Percentiles rank a stretch among this genome's conserved stretches.
These are phyloP conservation scores for Zygothrica quintamaculata DNA, from an alignment of 2,888 invertebrate genomes.

Conservation along the genomic window DNA sequence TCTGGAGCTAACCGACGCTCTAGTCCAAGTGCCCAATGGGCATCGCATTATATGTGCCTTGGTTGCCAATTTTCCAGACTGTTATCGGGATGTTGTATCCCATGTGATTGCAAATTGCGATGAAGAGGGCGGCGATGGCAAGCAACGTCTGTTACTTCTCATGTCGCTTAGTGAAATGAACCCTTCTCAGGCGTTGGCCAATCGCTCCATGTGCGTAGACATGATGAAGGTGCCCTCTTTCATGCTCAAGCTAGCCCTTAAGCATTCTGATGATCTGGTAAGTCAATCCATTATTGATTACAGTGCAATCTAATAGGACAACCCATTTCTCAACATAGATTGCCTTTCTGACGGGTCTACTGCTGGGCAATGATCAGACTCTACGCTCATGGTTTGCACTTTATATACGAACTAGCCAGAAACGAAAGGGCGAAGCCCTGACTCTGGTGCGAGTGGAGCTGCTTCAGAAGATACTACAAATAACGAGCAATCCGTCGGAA, in stretches of 20 bases:
- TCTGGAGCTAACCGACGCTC: conserved; percentile 92
- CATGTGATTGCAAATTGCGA: conserved; percentile 94
- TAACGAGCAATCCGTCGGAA: conserved; percentile 87
- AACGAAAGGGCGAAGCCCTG: conserved; percentile 89
- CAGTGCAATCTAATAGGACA: too few relatives aligned
- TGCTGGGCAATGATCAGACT: conserved; percentile 95
- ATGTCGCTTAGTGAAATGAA: conserved; percentile 94
- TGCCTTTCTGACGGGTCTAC: conserved; percentile 93
- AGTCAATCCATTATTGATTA: conserved; percentile 37
- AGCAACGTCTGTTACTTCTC: conserved; percentile 90
- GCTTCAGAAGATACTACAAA: conserved; percentile 88
- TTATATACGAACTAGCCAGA: conserved; percentile 90
- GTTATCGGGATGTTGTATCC: conserved; percentile 94
- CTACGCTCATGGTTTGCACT: conserved; percentile 96
- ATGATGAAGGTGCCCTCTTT: conserved; percentile 95
- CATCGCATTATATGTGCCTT: conserved; percentile 95
- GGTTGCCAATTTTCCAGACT: conserved; percentile 97
- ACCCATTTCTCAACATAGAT: too few relatives aligned
- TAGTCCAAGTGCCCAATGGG: conserved; percentile 95
- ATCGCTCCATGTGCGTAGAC: conserved; percentile 95
- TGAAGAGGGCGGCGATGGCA: conserved; percentile 94
- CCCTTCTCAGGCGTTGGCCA: conserved; percentile 92
- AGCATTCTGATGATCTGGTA: conserved; percentile 87
- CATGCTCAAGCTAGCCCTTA: conserved; percentile 92
- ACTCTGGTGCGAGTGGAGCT: conserved; percentile 90